phyloP scores from a whole-genome alignment of 2,888 invertebrate genomes.

The Tenthredo distinguenda region DNA sequence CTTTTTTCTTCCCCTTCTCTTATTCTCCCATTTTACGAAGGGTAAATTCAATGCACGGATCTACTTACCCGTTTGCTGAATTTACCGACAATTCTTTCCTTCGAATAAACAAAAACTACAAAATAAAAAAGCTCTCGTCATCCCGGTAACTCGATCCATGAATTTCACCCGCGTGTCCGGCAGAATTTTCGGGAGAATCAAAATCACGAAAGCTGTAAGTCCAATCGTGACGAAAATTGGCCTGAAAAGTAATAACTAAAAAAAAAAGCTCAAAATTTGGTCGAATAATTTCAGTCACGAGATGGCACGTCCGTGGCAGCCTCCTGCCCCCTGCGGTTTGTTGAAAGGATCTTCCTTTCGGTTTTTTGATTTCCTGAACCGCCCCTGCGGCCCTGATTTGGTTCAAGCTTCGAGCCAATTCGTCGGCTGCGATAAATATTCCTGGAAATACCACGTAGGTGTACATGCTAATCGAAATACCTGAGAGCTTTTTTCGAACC shows the following conservation, averaged over 20 bases:
- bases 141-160: no score
- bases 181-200: not conserved
- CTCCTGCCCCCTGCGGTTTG: not conserved
- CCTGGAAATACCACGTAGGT: no score
- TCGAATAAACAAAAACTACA: not conserved
- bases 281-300: not conserved
- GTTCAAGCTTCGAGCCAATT: not conserved
- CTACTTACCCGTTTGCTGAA: not conserved
- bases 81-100: not conserved
- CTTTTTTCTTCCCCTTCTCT: not conserved
- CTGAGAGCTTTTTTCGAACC: not conserved
- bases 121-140: not conserved
- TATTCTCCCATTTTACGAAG: not conserved
- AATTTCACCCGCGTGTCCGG: no score
- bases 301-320: no score
- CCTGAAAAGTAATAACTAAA: not conserved
- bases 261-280: not conserved
- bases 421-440: no score
- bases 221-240: not conserved
- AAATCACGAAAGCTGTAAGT: not conserved
- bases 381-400: constrained; percentile 26
- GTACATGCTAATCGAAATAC: no score
- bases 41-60: constrained; percentile 25
- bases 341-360: constrained; percentile 15
- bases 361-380: not conserved